Conservation (phyloP, 2,113 vertebrate genomes). For the Piprites chloris region DNA sequence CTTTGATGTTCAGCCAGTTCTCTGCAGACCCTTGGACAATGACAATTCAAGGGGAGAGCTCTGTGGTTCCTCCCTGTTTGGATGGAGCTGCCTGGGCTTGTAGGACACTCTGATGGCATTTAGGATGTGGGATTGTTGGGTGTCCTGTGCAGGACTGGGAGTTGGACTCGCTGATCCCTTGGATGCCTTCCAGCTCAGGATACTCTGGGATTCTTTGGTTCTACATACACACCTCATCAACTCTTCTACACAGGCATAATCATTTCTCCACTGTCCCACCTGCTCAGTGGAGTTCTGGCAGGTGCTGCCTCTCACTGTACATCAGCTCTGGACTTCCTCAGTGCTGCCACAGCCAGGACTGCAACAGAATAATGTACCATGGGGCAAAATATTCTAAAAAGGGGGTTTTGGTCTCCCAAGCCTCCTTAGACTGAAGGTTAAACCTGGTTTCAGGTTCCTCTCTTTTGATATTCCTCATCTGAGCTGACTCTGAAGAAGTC, state of each 20-base stretch:
- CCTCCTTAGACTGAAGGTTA: neutral
- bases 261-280: rapidly evolving
- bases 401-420: neutral
- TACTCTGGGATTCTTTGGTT: neutral
- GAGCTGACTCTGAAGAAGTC: neutral
- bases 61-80: neutral
- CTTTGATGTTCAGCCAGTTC: neutral
- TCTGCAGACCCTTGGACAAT: neutral
- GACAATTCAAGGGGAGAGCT: neutral
- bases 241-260: neutral
- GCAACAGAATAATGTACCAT: neutral
- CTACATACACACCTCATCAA: neutral
- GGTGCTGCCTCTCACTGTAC: neutral
- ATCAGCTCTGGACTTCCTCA: neutral
- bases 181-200: neutral
- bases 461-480: neutral
- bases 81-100: neutral
- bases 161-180: neutral
- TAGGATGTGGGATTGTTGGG: neutral
- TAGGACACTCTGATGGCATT: neutral
- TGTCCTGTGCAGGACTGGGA: neutral
- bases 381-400: neutral
- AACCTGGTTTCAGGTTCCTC: neutral
- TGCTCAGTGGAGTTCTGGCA: neutral
- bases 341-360: neutral